Conservation (phyloP, 2,113 vertebrate species). For the Suricata suricatta region DNA sequence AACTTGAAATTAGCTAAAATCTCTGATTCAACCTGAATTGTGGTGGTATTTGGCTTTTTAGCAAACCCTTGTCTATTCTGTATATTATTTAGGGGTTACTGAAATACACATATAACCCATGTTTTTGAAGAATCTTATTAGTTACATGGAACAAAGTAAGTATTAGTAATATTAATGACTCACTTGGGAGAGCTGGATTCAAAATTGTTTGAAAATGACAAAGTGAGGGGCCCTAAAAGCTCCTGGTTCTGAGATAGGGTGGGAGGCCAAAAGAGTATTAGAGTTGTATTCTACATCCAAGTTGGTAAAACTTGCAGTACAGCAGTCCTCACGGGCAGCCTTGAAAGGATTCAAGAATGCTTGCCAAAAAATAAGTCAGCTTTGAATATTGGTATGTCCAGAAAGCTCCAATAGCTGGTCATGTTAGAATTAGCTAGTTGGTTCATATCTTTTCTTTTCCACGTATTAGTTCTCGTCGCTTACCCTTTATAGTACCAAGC, state of each 20-base stretch:
- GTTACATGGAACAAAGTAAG: background rate
- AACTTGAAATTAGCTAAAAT: background rate
- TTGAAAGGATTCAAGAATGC: background rate
- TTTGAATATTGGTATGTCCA: background rate
- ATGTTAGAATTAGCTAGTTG: background rate
- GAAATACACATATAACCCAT: background rate
- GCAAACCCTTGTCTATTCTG: background rate
- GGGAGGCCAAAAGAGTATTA: background rate
- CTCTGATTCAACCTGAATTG: background rate
- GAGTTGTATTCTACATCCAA: background rate
- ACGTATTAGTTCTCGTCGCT: background rate
- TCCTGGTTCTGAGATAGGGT: background rate
- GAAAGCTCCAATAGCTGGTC: background rate
- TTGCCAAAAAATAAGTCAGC: background rate
- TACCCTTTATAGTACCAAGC: background rate
- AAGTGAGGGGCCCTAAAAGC: background rate
- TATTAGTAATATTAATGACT: background rate
- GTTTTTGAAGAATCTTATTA: background rate
- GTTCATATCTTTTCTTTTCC: background rate
- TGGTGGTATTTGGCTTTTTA: background rate
- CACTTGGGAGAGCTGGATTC: background rate
- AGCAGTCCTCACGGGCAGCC: fast-evolving
- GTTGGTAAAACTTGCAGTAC: background rate
- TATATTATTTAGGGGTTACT: background rate
- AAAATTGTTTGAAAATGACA: background rate